Percentiles rank a stretch among this genome's conserved stretches.
phyloP scores from a whole-genome alignment of 1,140 invertebrate species.

The Ephestia elutella region DNA sequence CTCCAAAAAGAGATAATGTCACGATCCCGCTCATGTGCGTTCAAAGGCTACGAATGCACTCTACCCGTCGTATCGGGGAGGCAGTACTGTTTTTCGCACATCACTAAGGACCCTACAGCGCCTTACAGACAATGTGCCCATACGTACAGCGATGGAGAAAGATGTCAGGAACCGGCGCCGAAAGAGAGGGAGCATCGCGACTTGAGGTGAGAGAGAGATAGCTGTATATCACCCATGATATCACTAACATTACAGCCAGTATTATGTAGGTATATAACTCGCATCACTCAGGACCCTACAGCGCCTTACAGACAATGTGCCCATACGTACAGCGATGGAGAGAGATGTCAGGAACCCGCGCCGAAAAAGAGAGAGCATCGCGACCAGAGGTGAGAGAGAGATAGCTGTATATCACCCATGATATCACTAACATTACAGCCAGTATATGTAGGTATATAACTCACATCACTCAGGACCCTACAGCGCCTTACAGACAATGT shows the following conservation, averaged over 20 bases:
- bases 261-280: conserved; percentile 10
- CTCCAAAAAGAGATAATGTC: conserved; percentile 63
- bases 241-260: too few species aligned
- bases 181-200: conserved; percentile 32
- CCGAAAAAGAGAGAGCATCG: conserved; percentile 32
- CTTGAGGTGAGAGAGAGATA: conserved; percentile 34
- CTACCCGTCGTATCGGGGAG: conserved; percentile 46
- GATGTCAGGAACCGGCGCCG: conserved; percentile 51
- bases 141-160: conserved; percentile 28
- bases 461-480: conserved; percentile 56
- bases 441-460: background rate
- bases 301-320: conserved; percentile 64
- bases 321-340: conserved; percentile 33
- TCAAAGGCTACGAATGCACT: conserved; percentile 52
- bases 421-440: too few species aligned
- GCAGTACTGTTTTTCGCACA: conserved; percentile 49
- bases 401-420: background rate
- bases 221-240: background rate
- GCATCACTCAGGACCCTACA: conserved; percentile 51
- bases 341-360: conserved; percentile 46
- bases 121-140: conserved; percentile 62
- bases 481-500: conserved; percentile 63
- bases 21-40: conserved; percentile 42
- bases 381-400: conserved; percentile 42
- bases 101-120: conserved; percentile 52